A percentile compares a stretch with the other conserved stretches of the same genome.
phyloP scores from a whole-genome alignment of 2,888 invertebrate species.

The Dryobotodes eremita region DNA sequence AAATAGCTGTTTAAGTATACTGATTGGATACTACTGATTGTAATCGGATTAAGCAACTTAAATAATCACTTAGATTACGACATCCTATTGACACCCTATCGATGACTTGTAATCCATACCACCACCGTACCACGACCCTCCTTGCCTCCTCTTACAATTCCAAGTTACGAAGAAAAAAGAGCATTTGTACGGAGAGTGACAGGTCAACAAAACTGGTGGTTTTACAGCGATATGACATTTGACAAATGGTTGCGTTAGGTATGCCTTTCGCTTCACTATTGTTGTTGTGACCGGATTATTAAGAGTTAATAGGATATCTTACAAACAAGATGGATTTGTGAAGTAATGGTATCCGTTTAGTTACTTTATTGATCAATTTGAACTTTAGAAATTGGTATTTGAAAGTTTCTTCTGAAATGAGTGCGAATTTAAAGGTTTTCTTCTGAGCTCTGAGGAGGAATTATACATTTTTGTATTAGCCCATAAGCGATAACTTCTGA shows the following conservation, averaged over 20 bases:
- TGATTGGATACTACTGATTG: conserved; percentile 31
- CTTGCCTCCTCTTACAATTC: not conserved
- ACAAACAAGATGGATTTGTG: conserved; percentile 37
- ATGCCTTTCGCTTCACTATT: conserved; percentile 66
- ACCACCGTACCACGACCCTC: conserved; percentile 30
- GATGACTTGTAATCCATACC: conserved; percentile 22
- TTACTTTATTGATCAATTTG: not conserved
- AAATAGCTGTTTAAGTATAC: conserved; percentile 1
- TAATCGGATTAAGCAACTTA: conserved; percentile 47
- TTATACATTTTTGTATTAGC: not conserved
- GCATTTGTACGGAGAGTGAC: not conserved
- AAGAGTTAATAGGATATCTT: conserved; percentile 53
- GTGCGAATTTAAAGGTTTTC: not conserved
- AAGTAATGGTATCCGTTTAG: conserved; percentile 28
- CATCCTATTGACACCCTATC: conserved; percentile 57
- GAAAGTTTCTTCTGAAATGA: not conserved
- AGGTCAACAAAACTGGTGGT: conserved; percentile 41
- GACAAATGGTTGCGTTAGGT: conserved; percentile 70
- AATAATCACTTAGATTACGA: conserved; percentile 46
- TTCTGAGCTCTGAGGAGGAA: not conserved
- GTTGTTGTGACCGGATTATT: conserved; percentile 59
- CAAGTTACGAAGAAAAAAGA: not conserved
- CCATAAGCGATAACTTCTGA: not conserved
- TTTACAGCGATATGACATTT: conserved; percentile 65
- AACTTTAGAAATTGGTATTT: conserved; percentile 1